phyloP scores from a whole-genome alignment of 2,888 invertebrate species.

The Lordiphosa andalusiaca region DNA sequence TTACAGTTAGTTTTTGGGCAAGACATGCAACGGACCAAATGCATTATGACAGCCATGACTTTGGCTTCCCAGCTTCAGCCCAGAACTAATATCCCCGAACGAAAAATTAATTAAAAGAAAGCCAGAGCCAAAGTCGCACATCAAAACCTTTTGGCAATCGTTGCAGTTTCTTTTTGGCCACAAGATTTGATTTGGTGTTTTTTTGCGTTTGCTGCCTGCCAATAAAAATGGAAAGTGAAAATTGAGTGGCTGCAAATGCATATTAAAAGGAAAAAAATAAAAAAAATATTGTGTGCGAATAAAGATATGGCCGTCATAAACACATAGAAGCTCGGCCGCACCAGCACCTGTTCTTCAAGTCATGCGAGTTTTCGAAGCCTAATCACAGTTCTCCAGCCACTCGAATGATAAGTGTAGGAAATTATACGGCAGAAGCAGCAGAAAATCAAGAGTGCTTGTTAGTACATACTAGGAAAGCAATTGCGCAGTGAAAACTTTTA shows the following conservation, averaged over 20 bases:
- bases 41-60: slow-evolving; percentile 70
- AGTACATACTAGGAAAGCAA: neutral
- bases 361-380: slow-evolving; percentile 64
- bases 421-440: slow-evolving; percentile 47
- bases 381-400: slow-evolving; percentile 43
- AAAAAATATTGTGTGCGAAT: slow-evolving; percentile 35
- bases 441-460: neutral
- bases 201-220: slow-evolving; percentile 39
- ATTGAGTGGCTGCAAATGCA: slow-evolving; percentile 71
- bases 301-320: slow-evolving; percentile 56
- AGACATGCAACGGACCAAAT: slow-evolving; percentile 51
- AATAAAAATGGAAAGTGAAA: slow-evolving; percentile 75
- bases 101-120: slow-evolving; percentile 68
- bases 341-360: slow-evolving; percentile 66
- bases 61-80: slow-evolving; percentile 46
- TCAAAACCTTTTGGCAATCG: slow-evolving; percentile 62
- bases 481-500: neutral
- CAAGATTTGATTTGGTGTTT: slow-evolving; percentile 55
- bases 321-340: slow-evolving; percentile 51
- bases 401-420: slow-evolving; percentile 39
- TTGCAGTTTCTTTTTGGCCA: slow-evolving; percentile 70
- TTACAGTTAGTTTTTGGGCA: slow-evolving; percentile 74
- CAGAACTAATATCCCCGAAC: slow-evolving; percentile 63
- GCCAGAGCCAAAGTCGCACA: slow-evolving; percentile 39
- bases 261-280: slow-evolving; percentile 59